Base-by-base conservation (phyloP, 2,113 vertebrate species). In the Colaptes auratus region DNA sequence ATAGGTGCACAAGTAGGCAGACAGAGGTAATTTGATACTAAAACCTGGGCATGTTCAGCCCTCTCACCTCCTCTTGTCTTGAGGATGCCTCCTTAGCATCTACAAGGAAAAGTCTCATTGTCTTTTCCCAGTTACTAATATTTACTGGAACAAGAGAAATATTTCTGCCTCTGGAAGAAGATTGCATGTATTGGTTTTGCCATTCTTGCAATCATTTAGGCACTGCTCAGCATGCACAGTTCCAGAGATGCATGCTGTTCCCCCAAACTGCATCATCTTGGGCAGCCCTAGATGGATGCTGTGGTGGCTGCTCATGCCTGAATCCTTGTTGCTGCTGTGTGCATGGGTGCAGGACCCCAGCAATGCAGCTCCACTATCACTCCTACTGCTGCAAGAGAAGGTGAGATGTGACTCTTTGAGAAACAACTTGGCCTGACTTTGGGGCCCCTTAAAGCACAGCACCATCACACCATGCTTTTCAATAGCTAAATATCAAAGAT, bases 221-320 rank as follows among this genome's bases (percentile, higher is more conserved):
- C 30, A 63, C 6, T 1, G 14, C 6, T 64, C 21, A 71, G 52
- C 56, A 6, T 0, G 1, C 7, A 8, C 0, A 0, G 3, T 18
- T 53, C 65, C 27, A 70, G 28, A 77, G 60, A 8, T 13, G 52
- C 6, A 19, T 44, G 71, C 19, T 42, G 39, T 36, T 73, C 6
- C 10, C 15, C 48, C 15, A 3, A 15, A 9, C 46, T 46, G n/a
- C 72, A 50, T 18, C 50, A 31, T 36, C 25, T 11, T 20, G 48
- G 53, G 61, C 58, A 82, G n/a, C 15, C 46, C 44, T 2, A 7
- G 9, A 61, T 25, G 23, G 75, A 67, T 60, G 61, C 71, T 56
- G 25, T 2, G 2, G 25, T 46, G 33, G 12, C 12, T 73, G 44
- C 17, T 28, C 3, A 0, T 9, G 69, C 31, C 72, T 76, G 64